phyloP scores from a whole-genome alignment of 2,888 invertebrate species.

The Amphipyra berbera region DNA sequence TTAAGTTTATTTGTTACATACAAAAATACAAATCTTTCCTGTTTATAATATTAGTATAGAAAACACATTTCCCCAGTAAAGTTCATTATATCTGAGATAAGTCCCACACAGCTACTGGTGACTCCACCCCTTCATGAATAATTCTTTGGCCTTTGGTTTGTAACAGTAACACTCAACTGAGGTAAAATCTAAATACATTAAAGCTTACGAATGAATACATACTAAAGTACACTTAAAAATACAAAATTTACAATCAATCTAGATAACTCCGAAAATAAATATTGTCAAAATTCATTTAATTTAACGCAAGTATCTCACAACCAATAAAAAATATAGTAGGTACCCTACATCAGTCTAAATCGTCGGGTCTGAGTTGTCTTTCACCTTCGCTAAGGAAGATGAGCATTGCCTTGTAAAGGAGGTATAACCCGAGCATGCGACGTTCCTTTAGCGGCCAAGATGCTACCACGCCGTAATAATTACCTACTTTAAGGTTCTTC shows the following conservation, averaged over 20 bases:
- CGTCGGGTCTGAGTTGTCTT: slow-evolving; percentile 94
- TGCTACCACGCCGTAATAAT: slow-evolving; percentile 94
- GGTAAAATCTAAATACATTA: slow-evolving; percentile 55
- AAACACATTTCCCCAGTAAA: no score
- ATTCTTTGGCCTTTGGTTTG: slow-evolving; percentile 56
- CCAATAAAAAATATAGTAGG: slow-evolving; percentile 50
- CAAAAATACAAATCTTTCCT: no score
- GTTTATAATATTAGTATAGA: no score
- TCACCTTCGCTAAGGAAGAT: slow-evolving; percentile 97
- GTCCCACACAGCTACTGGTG: slow-evolving; percentile 1
- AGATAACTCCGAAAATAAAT: slow-evolving; percentile 44
- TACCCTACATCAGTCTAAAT: slow-evolving; percentile 85
- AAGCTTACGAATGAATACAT: slow-evolving; percentile 55
- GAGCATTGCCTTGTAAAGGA: slow-evolving; percentile 94
- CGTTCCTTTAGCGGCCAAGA: slow-evolving; percentile 93
- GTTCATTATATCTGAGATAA: background rate
- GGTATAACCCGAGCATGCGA: slow-evolving; percentile 93
- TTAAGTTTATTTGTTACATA: no score
- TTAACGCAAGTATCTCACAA: slow-evolving; percentile 60
- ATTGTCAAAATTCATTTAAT: slow-evolving; percentile 47
- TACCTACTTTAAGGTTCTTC: slow-evolving; percentile 94
- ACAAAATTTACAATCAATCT: slow-evolving; percentile 48
- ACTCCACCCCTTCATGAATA: slow-evolving; percentile 48
- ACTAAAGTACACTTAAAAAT: slow-evolving; percentile 33
- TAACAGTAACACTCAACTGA: slow-evolving; percentile 47